These are phyloP conservation scores for Cheilosia soror DNA, from an alignment of 2,888 invertebrate species.

Conservation along the genomic window DNA sequence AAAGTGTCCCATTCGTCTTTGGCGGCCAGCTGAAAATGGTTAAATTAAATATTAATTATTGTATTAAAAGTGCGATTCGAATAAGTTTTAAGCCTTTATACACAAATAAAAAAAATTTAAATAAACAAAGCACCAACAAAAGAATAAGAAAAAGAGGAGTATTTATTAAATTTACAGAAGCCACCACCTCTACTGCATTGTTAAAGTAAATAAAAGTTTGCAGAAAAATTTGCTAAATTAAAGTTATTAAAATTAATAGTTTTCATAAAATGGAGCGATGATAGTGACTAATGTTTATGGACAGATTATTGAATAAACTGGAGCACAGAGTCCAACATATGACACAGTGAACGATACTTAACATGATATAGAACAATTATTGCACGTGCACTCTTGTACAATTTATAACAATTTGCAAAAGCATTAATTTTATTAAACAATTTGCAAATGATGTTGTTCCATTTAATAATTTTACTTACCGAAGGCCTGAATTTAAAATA, in stretches of 20 bases:
- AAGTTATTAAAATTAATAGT: constrained; percentile 20
- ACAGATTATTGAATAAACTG: constrained; percentile 57
- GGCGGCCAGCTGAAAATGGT: constrained; percentile 84
- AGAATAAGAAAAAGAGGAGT: constrained; percentile 49
- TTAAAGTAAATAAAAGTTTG: constrained; percentile 49
- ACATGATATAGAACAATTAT: constrained; percentile 25
- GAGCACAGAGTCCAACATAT: constrained; percentile 47
- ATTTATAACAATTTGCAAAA: not conserved
- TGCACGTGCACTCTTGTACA: not conserved
- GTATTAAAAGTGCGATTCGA: not conserved
- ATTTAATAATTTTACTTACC: constrained; percentile 7
- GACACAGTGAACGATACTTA: constrained; percentile 37
- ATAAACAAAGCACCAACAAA: constrained; percentile 69
- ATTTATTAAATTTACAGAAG: constrained; percentile 63
- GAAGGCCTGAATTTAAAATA: not conserved
- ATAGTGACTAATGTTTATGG: constrained; percentile 70
- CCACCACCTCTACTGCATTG: constrained; percentile 70
- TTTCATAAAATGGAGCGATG: constrained; percentile 57
- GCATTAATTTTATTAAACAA: not conserved
- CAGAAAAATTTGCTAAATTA: constrained; percentile 41
- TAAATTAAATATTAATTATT: constrained; percentile 19
- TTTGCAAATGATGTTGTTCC: not conserved
- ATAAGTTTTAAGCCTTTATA: not conserved
- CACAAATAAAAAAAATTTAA: constrained; percentile 41
- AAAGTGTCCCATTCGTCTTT: constrained; percentile 91